Conservation (phyloP, 2,113 vertebrate species). For the Xiphorhynchus elegans region DNA sequence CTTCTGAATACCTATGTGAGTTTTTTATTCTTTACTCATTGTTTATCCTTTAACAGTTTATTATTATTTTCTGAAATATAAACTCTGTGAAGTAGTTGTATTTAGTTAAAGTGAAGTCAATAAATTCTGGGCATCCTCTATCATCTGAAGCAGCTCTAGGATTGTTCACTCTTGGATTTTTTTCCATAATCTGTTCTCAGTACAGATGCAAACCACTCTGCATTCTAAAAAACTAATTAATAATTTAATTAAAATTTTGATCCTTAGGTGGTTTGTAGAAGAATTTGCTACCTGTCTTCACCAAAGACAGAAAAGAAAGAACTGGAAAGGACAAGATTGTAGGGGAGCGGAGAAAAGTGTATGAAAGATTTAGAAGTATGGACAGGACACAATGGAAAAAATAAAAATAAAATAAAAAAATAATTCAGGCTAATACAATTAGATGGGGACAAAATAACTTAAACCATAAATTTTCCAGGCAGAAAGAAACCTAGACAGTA, state of each 20-base stretch:
- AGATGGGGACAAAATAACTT: not conserved
- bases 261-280: not conserved
- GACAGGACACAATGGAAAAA: accelerated
- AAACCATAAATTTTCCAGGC: not conserved
- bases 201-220: not conserved
- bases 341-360: not conserved
- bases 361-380: not conserved
- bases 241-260: not conserved
- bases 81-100: not conserved
- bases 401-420: too few species aligned
- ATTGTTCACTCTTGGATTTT: not conserved
- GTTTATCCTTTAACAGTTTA: not conserved
- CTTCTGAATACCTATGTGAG: not conserved
- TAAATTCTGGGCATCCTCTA: not conserved
- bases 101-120: not conserved
- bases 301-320: not conserved
- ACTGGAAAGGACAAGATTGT: not conserved
- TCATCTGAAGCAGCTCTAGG: not conserved
- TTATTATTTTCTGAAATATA: not conserved
- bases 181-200: not conserved
- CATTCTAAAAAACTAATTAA: not conserved
- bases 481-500: not conserved
- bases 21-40: not conserved
- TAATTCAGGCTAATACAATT: not conserved
- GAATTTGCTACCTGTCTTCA: not conserved